These are phyloP conservation scores for Tipula vernalis DNA, from an alignment of 2,888 invertebrate genomes.

Conservation along the genomic window DNA sequence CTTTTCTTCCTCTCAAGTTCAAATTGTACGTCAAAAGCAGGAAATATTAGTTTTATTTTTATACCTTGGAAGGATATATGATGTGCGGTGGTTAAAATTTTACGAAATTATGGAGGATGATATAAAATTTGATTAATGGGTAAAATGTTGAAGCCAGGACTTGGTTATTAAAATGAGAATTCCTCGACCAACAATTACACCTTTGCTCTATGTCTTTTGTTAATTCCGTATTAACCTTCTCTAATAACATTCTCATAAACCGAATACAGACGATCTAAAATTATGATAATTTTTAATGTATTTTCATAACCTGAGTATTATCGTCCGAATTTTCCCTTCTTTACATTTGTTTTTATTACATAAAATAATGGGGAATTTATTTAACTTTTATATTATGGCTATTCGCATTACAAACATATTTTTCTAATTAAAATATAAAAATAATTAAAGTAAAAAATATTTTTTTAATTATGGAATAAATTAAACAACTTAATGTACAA, in stretches of 20 bases:
- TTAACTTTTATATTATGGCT: not conserved
- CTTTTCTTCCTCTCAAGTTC: not conserved
- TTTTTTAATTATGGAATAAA: not conserved
- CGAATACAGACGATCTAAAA: not conserved
- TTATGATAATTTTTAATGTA: not conserved
- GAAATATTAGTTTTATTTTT: not conserved
- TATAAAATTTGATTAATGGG: not conserved
- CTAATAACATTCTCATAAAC: too few relatives aligned
- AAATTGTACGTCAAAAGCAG: not conserved
- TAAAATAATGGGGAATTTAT: too few relatives aligned
- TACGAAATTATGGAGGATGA: not conserved
- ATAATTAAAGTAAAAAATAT: not conserved
- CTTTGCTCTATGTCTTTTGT: too few relatives aligned
- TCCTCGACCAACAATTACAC: too few relatives aligned
- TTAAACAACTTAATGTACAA: not conserved
- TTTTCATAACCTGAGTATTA: not conserved
- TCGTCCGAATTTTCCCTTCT: not conserved
- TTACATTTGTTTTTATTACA: not conserved
- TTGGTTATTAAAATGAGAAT: too few relatives aligned
- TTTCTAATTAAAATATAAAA: not conserved
- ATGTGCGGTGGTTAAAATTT: not conserved
- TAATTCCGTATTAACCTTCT: too few relatives aligned
- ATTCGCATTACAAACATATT: not conserved
- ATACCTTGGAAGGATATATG: not conserved
- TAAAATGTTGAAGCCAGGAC: not conserved